Base-by-base conservation (phyloP, 2,797 vertebrate genomes). In the Echeneis naucrates region DNA sequence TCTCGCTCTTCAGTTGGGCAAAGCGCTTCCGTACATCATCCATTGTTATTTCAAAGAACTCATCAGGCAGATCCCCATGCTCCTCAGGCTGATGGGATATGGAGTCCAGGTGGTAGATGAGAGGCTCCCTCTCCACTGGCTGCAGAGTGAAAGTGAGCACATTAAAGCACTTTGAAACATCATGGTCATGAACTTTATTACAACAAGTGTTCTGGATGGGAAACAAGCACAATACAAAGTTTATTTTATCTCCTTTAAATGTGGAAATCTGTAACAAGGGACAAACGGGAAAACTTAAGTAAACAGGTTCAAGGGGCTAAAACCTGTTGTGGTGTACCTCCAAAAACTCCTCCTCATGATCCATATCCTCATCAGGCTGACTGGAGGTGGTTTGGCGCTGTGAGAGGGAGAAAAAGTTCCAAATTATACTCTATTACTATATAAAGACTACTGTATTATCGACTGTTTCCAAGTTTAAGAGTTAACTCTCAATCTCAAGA, bases 31-130 rank as follows among this genome's bases (percentile, higher is more conserved):
- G 92, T 67, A 99, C 92, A 1, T 99, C 98, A 2, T 99, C 98
- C 81, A 99, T 82, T 0, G 98, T 99, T 82, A 99, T 94, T 74
- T 99, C 97, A 65, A 99, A 99, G 89, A 99, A 99, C 65, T 98
- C 96, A 2, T 99, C 97, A 0, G 98, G 95, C 57, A 96, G 93
- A 51, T 98, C 96, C 0, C 72, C 59, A 10, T 83, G 44, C 10
- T 68, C 42, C 35, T 71, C 21, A 0, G 64, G 70, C 4, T 57
- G 75, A n/a, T 48, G 83, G 52, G 89, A 83, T 27, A 92, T 84
- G 0, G 91, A 86, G 82, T 98, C 98, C 45, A 96, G 88, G 86
- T 98, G 96, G 89, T 95, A 99, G 13, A 99, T 79, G 32, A 99
- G 89, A 0, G 95, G 83, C 45, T 97, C 94, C 81, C 98, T 92